Base-by-base conservation (phyloP, 1,140 invertebrate genomes). In the Drosophila ambigua region DNA sequence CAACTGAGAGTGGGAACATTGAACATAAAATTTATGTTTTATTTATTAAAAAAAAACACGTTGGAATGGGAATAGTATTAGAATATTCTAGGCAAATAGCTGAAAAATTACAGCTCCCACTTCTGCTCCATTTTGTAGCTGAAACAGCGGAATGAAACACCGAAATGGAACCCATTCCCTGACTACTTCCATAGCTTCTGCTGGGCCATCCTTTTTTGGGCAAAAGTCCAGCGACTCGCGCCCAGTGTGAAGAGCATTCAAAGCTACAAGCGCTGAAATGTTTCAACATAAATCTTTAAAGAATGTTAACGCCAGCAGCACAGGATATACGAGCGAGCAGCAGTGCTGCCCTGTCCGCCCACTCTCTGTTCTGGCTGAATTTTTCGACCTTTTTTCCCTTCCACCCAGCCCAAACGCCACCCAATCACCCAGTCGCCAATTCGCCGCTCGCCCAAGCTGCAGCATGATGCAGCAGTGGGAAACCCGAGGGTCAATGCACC, bases 401-500 rank as follows among this genome's bases (percentile, higher is more conserved):
- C 55, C 28, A 69, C 3, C 31, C 31, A 11, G 31, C 9, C 31
- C 31, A 8, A 24, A 16, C 16, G 16, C n/a, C 44, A 15, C 6
- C 4, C 44, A 24, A 1, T 20, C 23, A 24, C 23, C 15, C 46
- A 48, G n/a, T n/a, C n/a, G n/a, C n/a, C n/a, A n/a, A n/a, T n/a
- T n/a, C n/a, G n/a, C n/a, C n/a, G n/a, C 20, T 4, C 20, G 2
- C 46, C 4, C 46, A 48, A 16, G 16, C 46, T 48, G 46, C 46
- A 23, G 46, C 9, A 11, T 48, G 16, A 23, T 48, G 16, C 46
- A 23, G 23, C 59, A 41, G 39, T n/a, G 8, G 66, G 35, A 23
- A 60, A 28, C 15, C 7, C 58, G 20, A 20, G 60, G 79, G 71
- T 83, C 79, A 84, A 76, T 83, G 79, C 79, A 79, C 79, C 26